phyloP scores from a whole-genome alignment of 2,888 invertebrate species.

The Hirtodrosophila histrioides region DNA sequence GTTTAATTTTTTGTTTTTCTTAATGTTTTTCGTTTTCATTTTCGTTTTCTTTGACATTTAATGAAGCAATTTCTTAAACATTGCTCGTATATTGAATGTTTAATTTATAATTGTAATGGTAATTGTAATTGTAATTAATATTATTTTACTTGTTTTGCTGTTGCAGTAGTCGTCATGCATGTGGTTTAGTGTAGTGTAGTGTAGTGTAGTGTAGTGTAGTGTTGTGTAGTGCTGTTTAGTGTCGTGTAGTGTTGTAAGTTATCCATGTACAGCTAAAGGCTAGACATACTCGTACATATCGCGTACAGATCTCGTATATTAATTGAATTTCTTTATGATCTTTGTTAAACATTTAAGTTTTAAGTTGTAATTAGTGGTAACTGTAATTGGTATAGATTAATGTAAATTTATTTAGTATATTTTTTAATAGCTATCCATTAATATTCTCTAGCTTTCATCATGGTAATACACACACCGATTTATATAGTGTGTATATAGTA shows the following conservation, averaged over 20 bases:
- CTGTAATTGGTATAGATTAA: constrained; percentile 45
- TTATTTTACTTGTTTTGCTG: constrained; percentile 14
- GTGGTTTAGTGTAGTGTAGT: constrained; percentile 21
- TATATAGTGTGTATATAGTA: constrained; percentile 13
- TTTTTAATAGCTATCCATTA: constrained; percentile 34
- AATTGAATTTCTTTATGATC: constrained; percentile 17
- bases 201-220: constrained; percentile 16
- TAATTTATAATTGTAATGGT: constrained; percentile 1
- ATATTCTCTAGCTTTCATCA: constrained; percentile 39
- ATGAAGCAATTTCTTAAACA: constrained; percentile 25
- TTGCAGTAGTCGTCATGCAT: constrained; percentile 24
- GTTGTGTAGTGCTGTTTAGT: constrained; percentile 15
- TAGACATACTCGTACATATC: constrained; percentile 22
- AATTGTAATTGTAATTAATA: constrained; percentile 18
- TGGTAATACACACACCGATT: constrained; percentile 23
- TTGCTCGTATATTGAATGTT: constrained; percentile 47
- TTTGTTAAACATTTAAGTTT: constrained; percentile 45
- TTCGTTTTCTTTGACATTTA: constrained; percentile 24
- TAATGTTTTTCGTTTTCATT: constrained; percentile 1
- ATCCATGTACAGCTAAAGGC: constrained; percentile 36
- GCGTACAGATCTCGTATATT: neutral
- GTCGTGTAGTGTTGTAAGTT: constrained; percentile 18
- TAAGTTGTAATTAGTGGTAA: constrained; percentile 41
- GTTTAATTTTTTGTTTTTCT: neutral
- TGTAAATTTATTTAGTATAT: constrained; percentile 44